Evolutionary conservation across 2,888 invertebrate species (phyloP), one percentile per base, ranked within the genome.

Genomic region (Agrilus cyanescens): DNA sequence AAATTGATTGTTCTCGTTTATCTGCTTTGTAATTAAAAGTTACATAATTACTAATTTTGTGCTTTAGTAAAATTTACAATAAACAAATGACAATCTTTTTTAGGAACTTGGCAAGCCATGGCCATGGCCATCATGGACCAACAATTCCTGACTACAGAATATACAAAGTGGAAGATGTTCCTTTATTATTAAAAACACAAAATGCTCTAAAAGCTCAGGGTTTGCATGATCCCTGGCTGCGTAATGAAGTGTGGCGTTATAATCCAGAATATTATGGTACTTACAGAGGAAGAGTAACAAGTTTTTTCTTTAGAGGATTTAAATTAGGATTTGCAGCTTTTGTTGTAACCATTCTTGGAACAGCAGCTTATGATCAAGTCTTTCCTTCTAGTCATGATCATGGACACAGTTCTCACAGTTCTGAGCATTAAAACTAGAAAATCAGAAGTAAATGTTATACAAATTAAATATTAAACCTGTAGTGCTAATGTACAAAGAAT

Each of bases 181-280:
- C 81, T 0, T 64, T 81, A 54, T 65, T 90, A 37, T 61, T 78
- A 47, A 67, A 73, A 51, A 70, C 85, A 0, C 71, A 82, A 61
- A 67, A 73, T 47, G 75, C 75, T 1, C 70, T 91, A 12, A 80
- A 76, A 0, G 67, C 74, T 32, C 75, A 78, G 57, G 89, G 89
- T 4, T 65, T 91, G 2, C 77, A 75, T 47, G 89, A 91, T 65
- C 91, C 91, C 0, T 91, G 91, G 91, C 69, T 88, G 39, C 80
- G 90, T 58, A 91, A 90, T 63, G 83, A 89, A 66, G 85, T 82
- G 0, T 90, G 90, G 90, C 72, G 85, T 18, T 88, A 76, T 58
- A 67, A 82, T 54, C 68, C 68, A 2, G 76, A 75, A 38, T 56
- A 63, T 12, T 80, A 75, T 51, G 78, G 79, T 12, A 78, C 75